Evolutionary conservation across 1,140 invertebrate species (phyloP).

Genomic region (Pollicipes pollicipes): DNA sequence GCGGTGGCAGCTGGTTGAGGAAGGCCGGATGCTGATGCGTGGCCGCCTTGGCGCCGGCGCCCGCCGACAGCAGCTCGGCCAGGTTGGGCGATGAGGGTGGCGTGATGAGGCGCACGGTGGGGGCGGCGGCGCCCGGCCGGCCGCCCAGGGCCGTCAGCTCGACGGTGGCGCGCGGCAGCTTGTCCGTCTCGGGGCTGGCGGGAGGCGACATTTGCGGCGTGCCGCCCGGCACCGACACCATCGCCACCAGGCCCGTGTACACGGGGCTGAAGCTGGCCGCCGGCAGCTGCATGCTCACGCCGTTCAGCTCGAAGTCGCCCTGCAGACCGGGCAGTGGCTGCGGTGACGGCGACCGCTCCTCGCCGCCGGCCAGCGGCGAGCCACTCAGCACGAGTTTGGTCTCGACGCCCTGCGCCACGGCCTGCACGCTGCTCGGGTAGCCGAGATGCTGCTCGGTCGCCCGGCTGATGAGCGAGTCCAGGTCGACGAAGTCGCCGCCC

Average conservation of each 20-base stretch:
- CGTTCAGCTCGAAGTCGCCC: not conserved
- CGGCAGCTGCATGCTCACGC: not conserved
- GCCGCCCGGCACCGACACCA: not conserved
- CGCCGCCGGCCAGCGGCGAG: not conserved
- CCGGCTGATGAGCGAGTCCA: not conserved
- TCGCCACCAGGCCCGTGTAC: not conserved
- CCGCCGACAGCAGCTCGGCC: constrained; percentile 24
- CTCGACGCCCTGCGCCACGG: not conserved
- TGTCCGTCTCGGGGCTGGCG: constrained; percentile 31
- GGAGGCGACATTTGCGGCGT: constrained; percentile 31
- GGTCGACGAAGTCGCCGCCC: not conserved
- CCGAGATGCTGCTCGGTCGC: not conserved
- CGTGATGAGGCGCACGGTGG: constrained; percentile 29
- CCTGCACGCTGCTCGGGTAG: not conserved
- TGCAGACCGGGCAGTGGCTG: not conserved
- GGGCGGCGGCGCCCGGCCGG: constrained; percentile 3
- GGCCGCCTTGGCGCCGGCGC: constrained; percentile 15
- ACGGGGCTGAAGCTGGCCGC: too few species aligned
- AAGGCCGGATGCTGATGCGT: constrained; percentile 12
- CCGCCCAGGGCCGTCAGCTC: constrained; percentile 9
- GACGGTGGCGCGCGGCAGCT: constrained; percentile 14
- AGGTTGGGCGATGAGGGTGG: constrained; percentile 37
- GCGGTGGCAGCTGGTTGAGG: constrained; percentile 10
- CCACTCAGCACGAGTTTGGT: not conserved
- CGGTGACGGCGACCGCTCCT: not conserved